Evolutionary conservation across 2,797 vertebrate genomes (phyloP), one percentile per base, ranked within the genome.

Genomic region (Acestrorhynchus altus): DNA sequence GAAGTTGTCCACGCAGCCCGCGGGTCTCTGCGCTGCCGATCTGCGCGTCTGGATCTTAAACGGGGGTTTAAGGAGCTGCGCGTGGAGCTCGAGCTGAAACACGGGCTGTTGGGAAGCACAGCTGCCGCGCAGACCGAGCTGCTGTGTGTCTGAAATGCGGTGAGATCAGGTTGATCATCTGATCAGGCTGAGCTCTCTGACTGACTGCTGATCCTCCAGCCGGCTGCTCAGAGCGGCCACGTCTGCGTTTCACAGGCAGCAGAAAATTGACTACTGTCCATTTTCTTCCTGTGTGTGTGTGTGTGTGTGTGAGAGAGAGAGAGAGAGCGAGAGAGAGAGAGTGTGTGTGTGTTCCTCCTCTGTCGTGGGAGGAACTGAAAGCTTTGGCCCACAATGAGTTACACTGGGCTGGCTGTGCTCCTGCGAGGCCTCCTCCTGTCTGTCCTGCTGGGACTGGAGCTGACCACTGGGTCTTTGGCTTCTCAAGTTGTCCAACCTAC

Each of bases 351-450:
- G n/a, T 1, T 49, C 8, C 44, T 61, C 31, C 54, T 64, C 71
- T 59, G 47, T 64, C 71, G 83, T 86, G 87, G 86, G 81, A 86
- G 69, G 68, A 84, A 73, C 83, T 70, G 46, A 78, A 60, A 73
- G 72, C 67, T 76, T 83, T 56, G 59, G 82, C 61, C 61, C 86
- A 93, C 86, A 87, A 95, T 95, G 94, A 92, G 88, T 90, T 90
- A 81, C 89, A 88, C 87, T 86, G 82, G 83, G 87, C 66, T 66
- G 47, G 83, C 90, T 64, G 82, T 92, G 86, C 83, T 95, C 91
- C 92, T 94, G 84, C 92, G 92, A 91, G 94, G 93, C 92, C 92
- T 95, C 90, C 88, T 94, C 91, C 91, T 95, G 91, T 93, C 88
- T 93, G 93, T 92, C 89, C 92, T 94, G 89, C 90, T 94, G 88